Conservation (phyloP, 2,113 vertebrate genomes). For the Felis chaus region DNA sequence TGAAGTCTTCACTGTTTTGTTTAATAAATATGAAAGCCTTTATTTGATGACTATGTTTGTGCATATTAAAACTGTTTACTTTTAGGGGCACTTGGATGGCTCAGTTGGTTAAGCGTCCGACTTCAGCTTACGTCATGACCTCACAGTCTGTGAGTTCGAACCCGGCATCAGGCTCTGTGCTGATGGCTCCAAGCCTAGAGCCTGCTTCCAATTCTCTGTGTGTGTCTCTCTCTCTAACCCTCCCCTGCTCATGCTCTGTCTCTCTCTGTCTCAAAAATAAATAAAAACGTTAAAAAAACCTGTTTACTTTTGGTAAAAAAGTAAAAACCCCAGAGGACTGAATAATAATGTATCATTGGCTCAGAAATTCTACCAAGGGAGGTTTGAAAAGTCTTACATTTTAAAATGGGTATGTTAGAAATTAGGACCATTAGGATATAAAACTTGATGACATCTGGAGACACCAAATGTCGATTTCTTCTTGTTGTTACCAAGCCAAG, state of each 20-base stretch:
- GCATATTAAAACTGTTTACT: conserved; percentile 12
- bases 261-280: too few species aligned
- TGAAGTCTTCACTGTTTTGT: background rate
- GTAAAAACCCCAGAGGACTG: background rate
- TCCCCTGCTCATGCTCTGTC: too few species aligned
- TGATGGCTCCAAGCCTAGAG: too few species aligned
- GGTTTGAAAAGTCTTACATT: conserved; percentile 21
- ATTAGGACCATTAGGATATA: conserved; percentile 2
- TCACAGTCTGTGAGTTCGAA: too few species aligned
- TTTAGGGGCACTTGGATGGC: background rate
- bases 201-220: too few species aligned
- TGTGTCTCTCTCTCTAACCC: too few species aligned
- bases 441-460: conserved; percentile 30
- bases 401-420: background rate
- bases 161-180: too few species aligned
- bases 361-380: background rate
- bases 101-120: too few species aligned
- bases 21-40: background rate
- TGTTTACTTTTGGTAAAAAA: background rate
- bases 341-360: background rate
- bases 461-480: conserved; percentile 51
- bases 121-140: too few species aligned
- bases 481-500: background rate
- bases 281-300: background rate
- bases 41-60: background rate